Conservation (phyloP, 1,140 invertebrate genomes). For the Lasioglossum baleicum region DNA sequence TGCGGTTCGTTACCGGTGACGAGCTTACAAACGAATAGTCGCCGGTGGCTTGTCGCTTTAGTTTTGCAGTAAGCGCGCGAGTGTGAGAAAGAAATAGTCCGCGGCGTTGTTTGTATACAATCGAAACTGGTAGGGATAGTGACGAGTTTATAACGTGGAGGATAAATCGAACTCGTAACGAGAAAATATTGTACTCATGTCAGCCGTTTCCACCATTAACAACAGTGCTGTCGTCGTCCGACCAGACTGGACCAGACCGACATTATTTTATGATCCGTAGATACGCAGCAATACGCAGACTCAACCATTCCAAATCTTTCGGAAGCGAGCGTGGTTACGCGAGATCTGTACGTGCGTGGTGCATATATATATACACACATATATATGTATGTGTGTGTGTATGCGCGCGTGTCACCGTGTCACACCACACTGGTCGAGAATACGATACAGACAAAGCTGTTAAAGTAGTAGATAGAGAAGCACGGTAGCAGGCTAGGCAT, state of each 20-base stretch:
- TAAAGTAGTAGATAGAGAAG: constrained; percentile 34
- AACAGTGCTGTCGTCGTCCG: constrained; percentile 39
- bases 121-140: neutral
- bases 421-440: constrained; percentile 8
- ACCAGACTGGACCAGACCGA: constrained; percentile 40
- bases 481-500: constrained; percentile 29
- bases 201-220: constrained; percentile 57
- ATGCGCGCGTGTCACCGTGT: neutral
- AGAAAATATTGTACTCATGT: constrained; percentile 51
- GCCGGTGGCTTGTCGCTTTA: neutral
- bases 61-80: neutral
- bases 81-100: neutral
- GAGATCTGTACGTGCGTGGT: constrained; percentile 16
- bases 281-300: constrained; percentile 14
- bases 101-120: neutral
- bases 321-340: constrained; percentile 25
- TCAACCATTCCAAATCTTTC: constrained; percentile 24
- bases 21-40: neutral
- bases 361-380: no score
- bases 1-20: neutral
- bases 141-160: neutral
- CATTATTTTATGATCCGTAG: constrained; percentile 27
- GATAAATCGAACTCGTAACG: neutral
- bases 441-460: constrained; percentile 35
- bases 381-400: neutral